Base-by-base conservation (phyloP, 64 coral and sea anemone genomes). In the Hydrozoanthus tunicans region DNA sequence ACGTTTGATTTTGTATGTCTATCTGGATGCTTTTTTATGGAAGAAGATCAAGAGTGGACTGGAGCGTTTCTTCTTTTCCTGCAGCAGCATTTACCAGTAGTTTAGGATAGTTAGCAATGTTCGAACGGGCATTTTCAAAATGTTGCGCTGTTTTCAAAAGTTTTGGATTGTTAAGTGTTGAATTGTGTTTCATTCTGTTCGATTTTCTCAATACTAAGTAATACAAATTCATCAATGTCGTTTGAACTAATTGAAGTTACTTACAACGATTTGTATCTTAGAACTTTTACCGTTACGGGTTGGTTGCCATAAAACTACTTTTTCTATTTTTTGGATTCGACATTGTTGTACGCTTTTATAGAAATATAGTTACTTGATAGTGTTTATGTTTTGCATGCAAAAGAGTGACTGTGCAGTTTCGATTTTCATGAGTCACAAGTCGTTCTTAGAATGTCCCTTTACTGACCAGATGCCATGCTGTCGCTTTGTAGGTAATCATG, bases 401-500 rank as follows among this genome's bases (percentile, higher is more conserved):
- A 52, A 3, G 43, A 2, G 3, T 53, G 72, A 88, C 55, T 14
- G 66, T 59, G 56, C 56, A 69, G 9, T 86, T 86, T 6, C 10
- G 24, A 6, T 73, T 75, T 75, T 9, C 66, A 10, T 25, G 17
- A 24, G 24, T 57, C 66, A 26, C 25, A 17, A 5, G 25, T 61
- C 84, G 7, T 54, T 11, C 56, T 20, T 60, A 58, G 56, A 60
- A 3, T n/a, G 57, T 6, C 7, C 12, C 43, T 7, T 24, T 12
- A 27, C 4, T 51, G 7, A 59, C 66, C 1, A 3, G 17, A 74
- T 72, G 52, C 73, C 7, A 70, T 91, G 77, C 25, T 78, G 64
- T 81, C 60, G 10, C 51, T 56, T 91, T 81, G 9, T 78, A 97
- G 95, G 95, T 92, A 81, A 89, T 83, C 69, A 97, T 97, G 95